Evolutionary conservation across 2,113 vertebrate genomes (phyloP).

Genomic region (Megalops atlanticus): DNA sequence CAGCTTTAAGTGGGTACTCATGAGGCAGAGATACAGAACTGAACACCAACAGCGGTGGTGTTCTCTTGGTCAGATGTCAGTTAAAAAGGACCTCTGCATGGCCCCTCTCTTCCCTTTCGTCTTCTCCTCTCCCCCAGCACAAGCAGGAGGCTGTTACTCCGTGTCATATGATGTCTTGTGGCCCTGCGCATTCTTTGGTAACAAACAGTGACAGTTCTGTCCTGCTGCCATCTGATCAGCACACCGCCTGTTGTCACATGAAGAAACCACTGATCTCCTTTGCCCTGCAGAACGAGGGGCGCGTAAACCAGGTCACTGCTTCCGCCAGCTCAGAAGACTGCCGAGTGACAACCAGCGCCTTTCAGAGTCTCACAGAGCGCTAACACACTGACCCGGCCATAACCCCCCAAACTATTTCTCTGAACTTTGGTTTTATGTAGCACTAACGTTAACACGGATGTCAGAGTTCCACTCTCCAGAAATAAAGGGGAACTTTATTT

Average conservation of each 20-base stretch:
- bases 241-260: conserved; percentile 88
- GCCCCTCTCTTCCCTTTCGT: conserved; percentile 33
- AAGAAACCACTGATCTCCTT: conserved; percentile 80
- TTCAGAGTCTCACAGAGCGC: background rate
- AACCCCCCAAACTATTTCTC: conserved; percentile 44
- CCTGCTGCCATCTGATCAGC: conserved; percentile 85
- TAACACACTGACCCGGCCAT: conserved; percentile 15
- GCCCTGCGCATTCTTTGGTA: conserved; percentile 78
- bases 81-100: conserved; percentile 18
- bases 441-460: conserved; percentile 45
- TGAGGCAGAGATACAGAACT: background rate
- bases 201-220: conserved; percentile 97
- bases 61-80: conserved; percentile 55
- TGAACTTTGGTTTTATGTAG: conserved; percentile 42
- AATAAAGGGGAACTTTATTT: conserved; percentile 49
- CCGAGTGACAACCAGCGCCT: background rate
- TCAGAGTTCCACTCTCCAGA: conserved; percentile 38
- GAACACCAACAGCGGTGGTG: background rate
- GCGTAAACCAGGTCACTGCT: conserved; percentile 77
- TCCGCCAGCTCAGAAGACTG: conserved; percentile 68
- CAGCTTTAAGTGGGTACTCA: background rate
- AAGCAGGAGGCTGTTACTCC: conserved; percentile 76
- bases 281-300: background rate
- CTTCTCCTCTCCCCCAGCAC: conserved; percentile 46
- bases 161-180: conserved; percentile 87